Evolutionary conservation across 2,113 vertebrate species (phyloP).

Genomic region (Lepus americanus): DNA sequence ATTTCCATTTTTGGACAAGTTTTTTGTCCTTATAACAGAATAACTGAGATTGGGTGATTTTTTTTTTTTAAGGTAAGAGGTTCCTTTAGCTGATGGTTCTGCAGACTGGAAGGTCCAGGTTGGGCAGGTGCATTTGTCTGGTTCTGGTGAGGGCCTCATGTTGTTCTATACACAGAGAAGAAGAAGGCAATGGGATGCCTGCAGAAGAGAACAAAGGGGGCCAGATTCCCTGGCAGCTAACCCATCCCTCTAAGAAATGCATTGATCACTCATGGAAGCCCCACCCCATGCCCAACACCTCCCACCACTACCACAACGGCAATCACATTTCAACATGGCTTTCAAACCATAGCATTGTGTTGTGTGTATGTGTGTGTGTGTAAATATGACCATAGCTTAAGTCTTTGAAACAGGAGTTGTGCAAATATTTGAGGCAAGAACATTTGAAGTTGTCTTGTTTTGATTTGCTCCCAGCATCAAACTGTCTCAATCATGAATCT

Average conservation of each 20-base stretch:
- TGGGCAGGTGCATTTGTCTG: background rate
- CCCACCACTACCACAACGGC: background rate
- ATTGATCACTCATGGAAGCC: background rate
- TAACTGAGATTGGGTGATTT: background rate
- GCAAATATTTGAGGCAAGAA: background rate
- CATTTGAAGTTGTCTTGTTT: slow-evolving; percentile 33
- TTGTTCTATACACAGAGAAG: too few species aligned
- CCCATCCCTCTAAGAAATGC: background rate
- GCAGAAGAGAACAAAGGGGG: background rate
- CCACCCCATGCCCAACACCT: background rate
- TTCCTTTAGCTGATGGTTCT: background rate
- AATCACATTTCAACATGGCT: background rate
- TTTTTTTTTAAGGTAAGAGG: background rate
- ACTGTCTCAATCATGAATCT: background rate
- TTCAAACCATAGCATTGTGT: background rate
- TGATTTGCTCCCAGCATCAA: background rate
- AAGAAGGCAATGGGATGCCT: background rate
- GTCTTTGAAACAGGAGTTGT: background rate
- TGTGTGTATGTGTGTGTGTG: background rate
- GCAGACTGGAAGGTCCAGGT: background rate
- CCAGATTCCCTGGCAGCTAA: background rate
- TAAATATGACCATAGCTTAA: background rate
- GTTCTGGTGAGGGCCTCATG: background rate
- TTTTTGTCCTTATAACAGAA: background rate
- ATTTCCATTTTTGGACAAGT: background rate